phyloP scores from a whole-genome alignment of 1,140 invertebrate genomes.

The Drosophila setifemur region DNA sequence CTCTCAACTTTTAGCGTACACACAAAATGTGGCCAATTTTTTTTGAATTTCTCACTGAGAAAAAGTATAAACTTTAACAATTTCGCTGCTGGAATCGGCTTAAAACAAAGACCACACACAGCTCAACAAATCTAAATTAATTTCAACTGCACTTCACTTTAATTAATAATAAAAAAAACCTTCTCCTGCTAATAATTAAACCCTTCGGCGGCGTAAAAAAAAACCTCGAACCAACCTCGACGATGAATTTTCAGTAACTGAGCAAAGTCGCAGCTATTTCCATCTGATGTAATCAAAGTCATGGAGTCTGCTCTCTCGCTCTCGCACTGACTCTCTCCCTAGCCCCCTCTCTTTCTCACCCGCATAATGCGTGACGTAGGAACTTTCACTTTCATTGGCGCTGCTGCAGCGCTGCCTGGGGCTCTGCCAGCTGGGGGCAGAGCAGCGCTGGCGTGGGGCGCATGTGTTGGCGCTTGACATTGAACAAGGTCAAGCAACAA shows the following conservation, averaged over 20 bases:
- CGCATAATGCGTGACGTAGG: conserved; percentile 51
- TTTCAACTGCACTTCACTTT: not conserved
- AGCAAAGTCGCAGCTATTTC: conserved; percentile 25
- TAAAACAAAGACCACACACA: not conserved
- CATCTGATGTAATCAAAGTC: conserved; percentile 66
- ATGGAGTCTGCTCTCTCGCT: conserved; percentile 4
- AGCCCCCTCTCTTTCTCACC: conserved; percentile 4
- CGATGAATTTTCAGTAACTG: conserved; percentile 59
- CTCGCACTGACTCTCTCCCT: too few relatives aligned
- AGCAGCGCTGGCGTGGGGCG: conserved; percentile 29
- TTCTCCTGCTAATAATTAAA: not conserved
- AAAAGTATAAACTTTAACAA: not conserved
- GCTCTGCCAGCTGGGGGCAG: not conserved
- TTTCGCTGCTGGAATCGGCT: too few relatives aligned
- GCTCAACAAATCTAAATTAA: not conserved
- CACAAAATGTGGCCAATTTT: conserved; percentile 30
- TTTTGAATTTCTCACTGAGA: not conserved
- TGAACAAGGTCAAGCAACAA: conserved; percentile 75
- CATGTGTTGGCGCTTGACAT: conserved; percentile 64
- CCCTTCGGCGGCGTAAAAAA: not conserved
- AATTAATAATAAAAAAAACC: not conserved
- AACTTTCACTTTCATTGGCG: conserved; percentile 64
- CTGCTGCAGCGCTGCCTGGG: conserved; percentile 6
- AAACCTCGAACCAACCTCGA: conserved; percentile 60
- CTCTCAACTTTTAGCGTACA: conserved; percentile 31